These are phyloP conservation scores for Tachyglossus aculeatus DNA, from an alignment of 2,797 vertebrate species.

Conservation along the genomic window DNA sequence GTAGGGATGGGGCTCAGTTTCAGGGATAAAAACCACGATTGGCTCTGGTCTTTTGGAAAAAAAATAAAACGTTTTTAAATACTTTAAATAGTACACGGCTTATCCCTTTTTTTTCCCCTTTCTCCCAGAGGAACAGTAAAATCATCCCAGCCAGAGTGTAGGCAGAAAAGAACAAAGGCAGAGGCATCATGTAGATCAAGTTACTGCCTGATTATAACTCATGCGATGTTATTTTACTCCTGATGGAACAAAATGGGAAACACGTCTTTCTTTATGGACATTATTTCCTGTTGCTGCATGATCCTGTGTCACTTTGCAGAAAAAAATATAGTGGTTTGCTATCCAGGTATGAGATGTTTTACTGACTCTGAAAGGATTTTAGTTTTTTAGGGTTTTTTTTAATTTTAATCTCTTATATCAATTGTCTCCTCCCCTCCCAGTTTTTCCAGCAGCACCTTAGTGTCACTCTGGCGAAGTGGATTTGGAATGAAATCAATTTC, in stretches of 20 bases:
- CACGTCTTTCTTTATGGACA: constrained; percentile 13
- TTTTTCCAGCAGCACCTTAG: constrained; percentile 19
- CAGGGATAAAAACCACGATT: constrained; percentile 28
- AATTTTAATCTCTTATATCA: too few relatives aligned
- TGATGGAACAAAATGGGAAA: constrained; percentile 46
- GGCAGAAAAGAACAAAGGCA: constrained; percentile 47
- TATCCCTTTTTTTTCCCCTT: not conserved
- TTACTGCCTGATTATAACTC: constrained; percentile 49
- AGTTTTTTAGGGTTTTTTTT: too few relatives aligned
- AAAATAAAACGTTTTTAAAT: constrained; percentile 36
- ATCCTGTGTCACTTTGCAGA: too few relatives aligned
- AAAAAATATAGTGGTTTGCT: not conserved
- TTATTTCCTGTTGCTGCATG: constrained; percentile 33
- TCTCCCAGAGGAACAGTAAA: constrained; percentile 39
- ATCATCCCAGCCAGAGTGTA: constrained; percentile 15
- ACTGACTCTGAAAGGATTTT: too few relatives aligned
- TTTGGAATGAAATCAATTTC: constrained; percentile 27
- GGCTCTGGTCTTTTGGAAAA: not conserved
- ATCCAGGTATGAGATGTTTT: too few relatives aligned
- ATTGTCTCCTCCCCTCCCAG: not conserved
- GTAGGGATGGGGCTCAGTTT: not conserved
- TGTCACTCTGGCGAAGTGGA: not conserved
- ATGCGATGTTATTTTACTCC: constrained; percentile 42
- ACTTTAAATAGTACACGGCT: constrained; percentile 34
- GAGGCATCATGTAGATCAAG: constrained; percentile 23